A percentile compares a stretch with the other conserved stretches of the same genome.
phyloP scores from a whole-genome alignment of 2,888 invertebrate genomes.

The Synanthedon formicaeformis region DNA sequence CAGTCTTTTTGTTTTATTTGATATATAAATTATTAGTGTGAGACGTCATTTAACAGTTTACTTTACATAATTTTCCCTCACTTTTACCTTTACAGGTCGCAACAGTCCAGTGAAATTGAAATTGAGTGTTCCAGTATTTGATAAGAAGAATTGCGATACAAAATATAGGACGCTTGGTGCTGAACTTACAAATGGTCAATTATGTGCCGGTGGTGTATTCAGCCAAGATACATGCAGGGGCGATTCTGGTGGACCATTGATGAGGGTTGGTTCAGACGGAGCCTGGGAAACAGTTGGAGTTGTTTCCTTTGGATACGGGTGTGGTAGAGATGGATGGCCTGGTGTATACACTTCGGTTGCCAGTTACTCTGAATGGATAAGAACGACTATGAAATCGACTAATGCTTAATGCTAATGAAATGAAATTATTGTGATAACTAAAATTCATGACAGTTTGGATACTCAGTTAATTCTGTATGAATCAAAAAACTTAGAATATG shows the following conservation, averaged over 20 bases:
- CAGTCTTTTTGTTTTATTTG: too few species aligned
- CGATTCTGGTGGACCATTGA: slow-evolving; percentile 83
- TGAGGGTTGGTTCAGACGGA: slow-evolving; percentile 64
- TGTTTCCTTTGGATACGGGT: slow-evolving; percentile 77
- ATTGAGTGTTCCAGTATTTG: slow-evolving; percentile 69
- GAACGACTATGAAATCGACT: slow-evolving; percentile 28
- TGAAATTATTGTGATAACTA: too few species aligned
- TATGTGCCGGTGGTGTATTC: slow-evolving; percentile 79
- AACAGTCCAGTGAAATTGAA: slow-evolving; percentile 74
- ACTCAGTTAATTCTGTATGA: too few species aligned
- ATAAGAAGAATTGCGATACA: slow-evolving; percentile 60
- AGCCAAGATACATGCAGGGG: slow-evolving; percentile 80
- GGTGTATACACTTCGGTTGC: slow-evolving; percentile 76
- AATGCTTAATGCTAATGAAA: slow-evolving; percentile 21
- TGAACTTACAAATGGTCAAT: slow-evolving; percentile 62
- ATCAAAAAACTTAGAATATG: too few species aligned
- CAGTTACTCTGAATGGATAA: slow-evolving; percentile 75
- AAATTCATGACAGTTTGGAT: too few species aligned
- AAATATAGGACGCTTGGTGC: slow-evolving; percentile 63
- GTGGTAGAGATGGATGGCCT: slow-evolving; percentile 75
- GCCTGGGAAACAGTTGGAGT: slow-evolving; percentile 73
- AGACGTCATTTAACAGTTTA: too few species aligned
- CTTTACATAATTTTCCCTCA: slow-evolving; percentile 8
- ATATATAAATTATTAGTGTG: too few species aligned
- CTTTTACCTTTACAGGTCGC: slow-evolving; percentile 25